Base-by-base conservation (phyloP, 2,888 invertebrate species). In the Archaeoteleia sp. region DNA sequence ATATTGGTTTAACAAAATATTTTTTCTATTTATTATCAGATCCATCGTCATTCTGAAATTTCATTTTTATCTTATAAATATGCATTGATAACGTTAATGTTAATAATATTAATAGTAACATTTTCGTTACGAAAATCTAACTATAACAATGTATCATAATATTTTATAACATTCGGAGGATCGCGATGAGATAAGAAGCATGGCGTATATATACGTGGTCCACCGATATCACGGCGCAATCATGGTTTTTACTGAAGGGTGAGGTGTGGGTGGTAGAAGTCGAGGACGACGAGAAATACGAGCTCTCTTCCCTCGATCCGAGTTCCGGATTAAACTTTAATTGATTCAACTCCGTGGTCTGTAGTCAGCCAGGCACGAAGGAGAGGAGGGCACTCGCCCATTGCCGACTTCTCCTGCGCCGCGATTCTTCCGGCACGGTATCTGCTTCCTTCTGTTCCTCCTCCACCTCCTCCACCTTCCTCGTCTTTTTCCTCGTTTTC, bases 321-420 rank as follows among this genome's bases (percentile, higher is more conserved):
- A 86, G 88, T 88, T 88, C 87, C 87, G 88, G 88, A 88, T 88
- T 88, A 87, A 87, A 87, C 86, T 88, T 88, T 88, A 88, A 88
- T 88, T 88, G 88, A 88, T 88, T 88, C 86, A 83, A 81, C 80
- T 80, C 78, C 77, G 82, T 77, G 81, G 80, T 82, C 80, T 78
- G 81, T 77, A 79, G 71, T 72, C 80, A 80, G 76, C 80, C 76
- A 81, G 72, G 82, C 81, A 79, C 74, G 75, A 71, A 71, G 73
- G 70, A 78, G 78, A 78, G 74, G 78, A 80, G 79, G 78, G 75
- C 70, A 74, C 75, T 77, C 76, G 75, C 75, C 70, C 74, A 73
- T 73, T 76, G 62, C 67, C 27, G 63, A 54, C 42, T 42, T 60
- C 65, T 60, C 58, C 37, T 39, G 63, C 63, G 61, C 68, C 55